These are phyloP conservation scores for Discoglossus pictus DNA, from an alignment of 2,797 vertebrate genomes.

Conservation along the genomic window DNA sequence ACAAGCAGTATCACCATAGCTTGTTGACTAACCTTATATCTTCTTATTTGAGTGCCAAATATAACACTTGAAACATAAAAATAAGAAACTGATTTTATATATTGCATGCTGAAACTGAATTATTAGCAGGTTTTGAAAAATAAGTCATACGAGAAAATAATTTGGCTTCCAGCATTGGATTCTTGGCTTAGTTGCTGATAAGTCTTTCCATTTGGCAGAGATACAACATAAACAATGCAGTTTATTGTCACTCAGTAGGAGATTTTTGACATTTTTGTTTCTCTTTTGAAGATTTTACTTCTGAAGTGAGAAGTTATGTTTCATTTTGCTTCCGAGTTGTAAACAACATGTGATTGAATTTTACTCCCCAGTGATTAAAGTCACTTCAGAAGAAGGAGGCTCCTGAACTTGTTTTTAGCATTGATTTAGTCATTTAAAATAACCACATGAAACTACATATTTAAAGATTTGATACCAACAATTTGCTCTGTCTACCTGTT, in stretches of 20 bases:
- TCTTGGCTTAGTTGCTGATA: slow-evolving; percentile 19
- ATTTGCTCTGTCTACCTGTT: too few species aligned
- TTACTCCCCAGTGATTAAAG: slow-evolving; percentile 1
- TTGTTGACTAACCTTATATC: too few species aligned
- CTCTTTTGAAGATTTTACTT: slow-evolving; percentile 26
- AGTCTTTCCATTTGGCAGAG: slow-evolving; percentile 37
- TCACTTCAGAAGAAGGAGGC: not conserved
- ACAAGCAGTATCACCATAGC: too few species aligned
- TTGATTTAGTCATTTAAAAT: too few species aligned
- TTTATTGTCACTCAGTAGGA: slow-evolving; percentile 42
- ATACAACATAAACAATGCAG: slow-evolving; percentile 36
- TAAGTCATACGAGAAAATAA: slow-evolving; percentile 11
- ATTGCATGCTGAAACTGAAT: slow-evolving; percentile 1
- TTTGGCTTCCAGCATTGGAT: slow-evolving; percentile 18
- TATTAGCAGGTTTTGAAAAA: not conserved
- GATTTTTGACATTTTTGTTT: slow-evolving; percentile 32
- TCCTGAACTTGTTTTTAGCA: slow-evolving; percentile 27
- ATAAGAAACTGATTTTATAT: not conserved
- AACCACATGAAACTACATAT: too few species aligned
- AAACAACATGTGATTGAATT: not conserved
- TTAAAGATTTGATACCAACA: too few species aligned
- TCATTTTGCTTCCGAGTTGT: not conserved
- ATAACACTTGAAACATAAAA: too few species aligned
- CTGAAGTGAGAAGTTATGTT: slow-evolving; percentile 19
- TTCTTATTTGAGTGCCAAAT: too few species aligned